Percentiles rank a stretch among this genome's conserved stretches.
Evolutionary conservation across 2,888 invertebrate genomes (phyloP).

Genomic region (Falcaria lacertinaria): DNA sequence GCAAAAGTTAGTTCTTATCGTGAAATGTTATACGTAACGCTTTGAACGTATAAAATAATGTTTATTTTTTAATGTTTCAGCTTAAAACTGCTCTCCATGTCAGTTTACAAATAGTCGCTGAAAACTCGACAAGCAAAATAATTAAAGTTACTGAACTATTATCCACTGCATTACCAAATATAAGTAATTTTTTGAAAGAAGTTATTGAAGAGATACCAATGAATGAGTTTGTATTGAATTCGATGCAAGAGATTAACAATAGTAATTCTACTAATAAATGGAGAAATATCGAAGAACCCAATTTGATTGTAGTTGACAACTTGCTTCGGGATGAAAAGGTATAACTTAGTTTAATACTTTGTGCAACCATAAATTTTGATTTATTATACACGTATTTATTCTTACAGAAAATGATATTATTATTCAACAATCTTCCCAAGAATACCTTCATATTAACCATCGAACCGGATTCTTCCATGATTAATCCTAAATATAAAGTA

Average conservation of each 20-base stretch:
- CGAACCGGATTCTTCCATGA: slow-evolving; percentile 14
- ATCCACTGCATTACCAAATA: slow-evolving; percentile 1
- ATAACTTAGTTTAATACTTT: background rate
- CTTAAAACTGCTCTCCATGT: slow-evolving; percentile 19
- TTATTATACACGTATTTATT: slow-evolving; percentile 1
- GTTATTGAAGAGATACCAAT: slow-evolving; percentile 7
- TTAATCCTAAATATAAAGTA: slow-evolving; percentile 13
- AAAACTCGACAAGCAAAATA: slow-evolving; percentile 12
- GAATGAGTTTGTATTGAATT: slow-evolving; percentile 5
- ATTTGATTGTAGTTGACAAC: slow-evolving; percentile 18
- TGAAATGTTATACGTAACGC: background rate
- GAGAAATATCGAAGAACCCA: slow-evolving; percentile 7
- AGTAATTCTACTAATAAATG: slow-evolving; percentile 4
- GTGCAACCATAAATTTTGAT: background rate
- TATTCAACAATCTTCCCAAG: slow-evolving; percentile 13
- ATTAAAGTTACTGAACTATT: slow-evolving; percentile 15
- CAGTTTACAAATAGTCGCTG: slow-evolving; percentile 23
- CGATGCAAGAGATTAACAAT: slow-evolving; percentile 4
- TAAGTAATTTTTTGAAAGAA: slow-evolving; percentile 7
- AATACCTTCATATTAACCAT: slow-evolving; percentile 20
- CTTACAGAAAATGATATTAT: slow-evolving; percentile 22
- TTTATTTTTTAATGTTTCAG: slow-evolving; percentile 11
- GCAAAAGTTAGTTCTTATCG: slow-evolving; percentile 21
- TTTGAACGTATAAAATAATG: background rate
- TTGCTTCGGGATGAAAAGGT: slow-evolving; percentile 21